Base-by-base conservation (phyloP, 2,113 vertebrate genomes). In the Bubo blakistoni region DNA sequence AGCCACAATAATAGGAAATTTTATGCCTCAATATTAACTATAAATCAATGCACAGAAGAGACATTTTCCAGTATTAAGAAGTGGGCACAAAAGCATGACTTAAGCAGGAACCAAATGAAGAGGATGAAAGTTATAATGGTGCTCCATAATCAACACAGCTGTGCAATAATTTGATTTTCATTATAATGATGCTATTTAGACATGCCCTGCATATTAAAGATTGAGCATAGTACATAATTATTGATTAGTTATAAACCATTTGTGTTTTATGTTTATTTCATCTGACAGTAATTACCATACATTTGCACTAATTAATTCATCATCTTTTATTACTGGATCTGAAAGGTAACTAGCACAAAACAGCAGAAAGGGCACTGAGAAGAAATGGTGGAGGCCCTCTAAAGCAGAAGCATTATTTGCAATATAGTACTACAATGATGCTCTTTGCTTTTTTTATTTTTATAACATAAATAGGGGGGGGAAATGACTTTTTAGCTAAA, bases 101-200 rank as follows among this genome's bases (percentile, higher is more conserved):
- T 94, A 74, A 96, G 95, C 74, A 95, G 94, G 71, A 97, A 93
- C 22, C 79, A 86, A 94, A 96, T 83, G 65, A 96, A 90, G 76
- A 95, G n/a, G 32, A 86, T 94, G 62, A 88, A 96, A 81, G 91
- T 95, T 96, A 87, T 97, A 95, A 96, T 88, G 82, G 94, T 94
- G 91, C 92, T 97, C 87, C 86, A 90, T 97, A 98, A 98, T 97
- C 97, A 97, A 97, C 96, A 92, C 95, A 98, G 96, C 97, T 97
- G 96, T 91, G 91, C 63, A 92, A 85, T 97, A 96, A 97, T 97
- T 94, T 96, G 92, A 96, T 98, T 98, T 98, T 96, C 94, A 94
- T 96, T 97, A 94, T 94, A 97, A 97, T 96, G 83, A 94, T 1
- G 5, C 88, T 92, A 95, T 90, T 97, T 96, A 96, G 86, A 91